phyloP scores from a whole-genome alignment of 2,113 vertebrate genomes.

The Nerophis lumbriciformis region DNA sequence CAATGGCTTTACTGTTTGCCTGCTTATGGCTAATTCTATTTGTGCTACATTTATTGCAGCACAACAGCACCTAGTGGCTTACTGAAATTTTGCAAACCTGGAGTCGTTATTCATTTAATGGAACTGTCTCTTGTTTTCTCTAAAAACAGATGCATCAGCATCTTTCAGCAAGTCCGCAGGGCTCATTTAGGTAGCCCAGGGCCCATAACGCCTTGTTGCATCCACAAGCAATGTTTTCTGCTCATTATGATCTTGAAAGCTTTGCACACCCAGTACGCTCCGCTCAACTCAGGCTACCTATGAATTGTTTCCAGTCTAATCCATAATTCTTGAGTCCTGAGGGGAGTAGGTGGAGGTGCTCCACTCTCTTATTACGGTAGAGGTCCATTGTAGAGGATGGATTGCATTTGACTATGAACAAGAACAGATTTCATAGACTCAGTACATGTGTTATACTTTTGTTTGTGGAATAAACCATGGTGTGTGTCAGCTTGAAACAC shows the following conservation, averaged over 20 bases:
- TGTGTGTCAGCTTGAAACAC: too few relatives aligned
- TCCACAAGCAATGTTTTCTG: slow-evolving; percentile 39
- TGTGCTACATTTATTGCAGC: slow-evolving; percentile 10
- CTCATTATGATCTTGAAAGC: slow-evolving; percentile 46
- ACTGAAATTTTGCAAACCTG: slow-evolving; percentile 18
- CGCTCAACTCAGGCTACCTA: slow-evolving; percentile 38
- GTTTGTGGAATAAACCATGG: too few relatives aligned
- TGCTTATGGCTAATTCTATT: background rate
- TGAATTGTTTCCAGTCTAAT: slow-evolving; percentile 39
- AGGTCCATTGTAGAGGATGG: slow-evolving; percentile 10
- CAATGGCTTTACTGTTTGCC: too few relatives aligned
- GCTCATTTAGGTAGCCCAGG: slow-evolving; percentile 48
- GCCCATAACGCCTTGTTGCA: slow-evolving; percentile 37
- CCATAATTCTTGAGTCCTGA: slow-evolving; percentile 45
- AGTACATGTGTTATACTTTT: too few relatives aligned
- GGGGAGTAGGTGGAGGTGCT: slow-evolving; percentile 29
- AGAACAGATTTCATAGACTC: background rate
- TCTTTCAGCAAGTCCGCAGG: slow-evolving; percentile 43
- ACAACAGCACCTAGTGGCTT: slow-evolving; percentile 14
- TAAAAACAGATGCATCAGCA: slow-evolving; percentile 50
- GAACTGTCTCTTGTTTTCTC: slow-evolving; percentile 33
- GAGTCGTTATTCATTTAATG: slow-evolving; percentile 32
- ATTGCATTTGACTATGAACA: slow-evolving; percentile 16
- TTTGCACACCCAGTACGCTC: slow-evolving; percentile 41
- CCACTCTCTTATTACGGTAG: slow-evolving; percentile 21